Evolutionary conservation across 1,140 invertebrate genomes (phyloP).

Genomic region (Leptinotarsa lineolata): DNA sequence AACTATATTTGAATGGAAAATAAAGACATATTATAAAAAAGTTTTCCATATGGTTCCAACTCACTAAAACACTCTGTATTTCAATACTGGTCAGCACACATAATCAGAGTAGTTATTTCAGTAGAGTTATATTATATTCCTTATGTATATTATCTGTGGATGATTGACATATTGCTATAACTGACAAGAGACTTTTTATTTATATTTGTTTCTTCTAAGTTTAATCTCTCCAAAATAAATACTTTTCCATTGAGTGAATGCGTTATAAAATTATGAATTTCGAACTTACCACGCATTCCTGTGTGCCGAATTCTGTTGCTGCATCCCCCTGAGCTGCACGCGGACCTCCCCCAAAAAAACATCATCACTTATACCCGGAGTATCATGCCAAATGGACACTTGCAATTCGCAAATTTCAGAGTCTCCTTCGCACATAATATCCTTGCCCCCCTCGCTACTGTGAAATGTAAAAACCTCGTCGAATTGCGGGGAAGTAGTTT

Average conservation of each 20-base stretch:
- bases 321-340: constrained; percentile 72
- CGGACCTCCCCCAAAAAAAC: constrained; percentile 86
- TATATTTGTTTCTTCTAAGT: no score
- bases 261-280: constrained; percentile 1
- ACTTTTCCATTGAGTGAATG: neutral
- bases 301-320: constrained; percentile 64
- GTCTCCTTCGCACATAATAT: constrained; percentile 57
- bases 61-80: no score
- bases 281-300: constrained; percentile 64
- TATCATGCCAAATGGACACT: constrained; percentile 85
- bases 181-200: no score
- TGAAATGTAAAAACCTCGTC: constrained; percentile 88
- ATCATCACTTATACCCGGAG: constrained; percentile 72
- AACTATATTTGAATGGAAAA: no score
- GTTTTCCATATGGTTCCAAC: no score
- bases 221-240: no score
- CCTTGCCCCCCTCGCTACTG: constrained; percentile 65
- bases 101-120: no score
- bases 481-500: constrained; percentile 85
- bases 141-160: no score
- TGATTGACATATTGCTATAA: no score
- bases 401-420: constrained; percentile 73
- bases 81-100: no score
- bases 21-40: no score
- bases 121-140: no score